Base-by-base conservation (phyloP, 1,140 invertebrate genomes). In the Drosophila elegans region DNA sequence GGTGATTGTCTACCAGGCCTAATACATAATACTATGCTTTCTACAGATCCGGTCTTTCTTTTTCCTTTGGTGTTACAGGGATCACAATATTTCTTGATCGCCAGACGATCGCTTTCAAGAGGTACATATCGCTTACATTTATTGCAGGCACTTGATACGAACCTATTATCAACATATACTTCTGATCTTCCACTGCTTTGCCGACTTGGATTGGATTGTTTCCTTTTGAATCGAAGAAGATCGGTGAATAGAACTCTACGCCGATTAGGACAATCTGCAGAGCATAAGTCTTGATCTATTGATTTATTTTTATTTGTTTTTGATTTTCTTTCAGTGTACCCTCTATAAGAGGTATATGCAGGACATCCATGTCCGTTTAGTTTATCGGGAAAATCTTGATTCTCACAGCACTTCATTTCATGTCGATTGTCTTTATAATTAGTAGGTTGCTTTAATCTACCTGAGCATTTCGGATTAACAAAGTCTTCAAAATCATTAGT, bases 151-250 rank as follows among this genome's bases (percentile, higher is more conserved):
- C n/a, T 56, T 0, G 12, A 11, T 10, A 3, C 6, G 3, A 7
- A 13, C 5, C 12, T 13, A 32, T 32, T 11, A 2, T 21, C 25
- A 32, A n/a, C 4, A 12, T n/a, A 57, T 16, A 6, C 10, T 11
- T 42, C 60, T 1, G 60, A 42, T 59, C 4, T n/a, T 25, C 53
- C 53, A 62, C 53, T 62, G 10, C 29, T 10, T 42, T 59, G 38
- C 5, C 60, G 53, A 7, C 6, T 32, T 21, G 0, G 32, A 3
- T 32, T 32, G 1, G n/a, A 41, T 12, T 6, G 3, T 27, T 4
- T 5, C 5, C 3, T 25, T 9, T 25, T 25, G 6, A 11, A 38
- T 21, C 6, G 21, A 2, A 16, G 34, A 3, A 57, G 4, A 57
- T 56, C 25, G 4, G 36, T 32, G 4, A 62, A 62, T 12, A 34